Evolutionary conservation across 2,797 vertebrate species (phyloP), one percentile per base, ranked within the genome.

Genomic region (Typhlichthys subterraneus): DNA sequence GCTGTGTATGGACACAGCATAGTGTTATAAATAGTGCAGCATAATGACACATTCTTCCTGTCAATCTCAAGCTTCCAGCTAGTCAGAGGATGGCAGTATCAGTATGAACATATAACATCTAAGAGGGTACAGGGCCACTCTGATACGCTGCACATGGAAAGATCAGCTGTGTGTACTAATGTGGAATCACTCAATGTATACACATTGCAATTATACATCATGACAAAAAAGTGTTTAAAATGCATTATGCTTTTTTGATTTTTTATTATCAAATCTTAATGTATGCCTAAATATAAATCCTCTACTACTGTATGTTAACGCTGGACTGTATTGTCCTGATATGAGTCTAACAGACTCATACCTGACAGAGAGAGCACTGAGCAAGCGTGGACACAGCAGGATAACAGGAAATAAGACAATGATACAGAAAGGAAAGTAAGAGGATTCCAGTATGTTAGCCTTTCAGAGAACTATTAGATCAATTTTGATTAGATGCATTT

Each of bases 281-380:
- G 9, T 29, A 29, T 4, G 23, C 23, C 23, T 29, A 29, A 29
- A 29, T 29, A 29, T 29, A 29, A 29, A 29, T 29, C 23, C 4
- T 29, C 23, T 29, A 29, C 23, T 29, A 17, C 17, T 17, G 17
- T 17, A 29, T 29, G 23, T 29, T 29, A 29, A 29, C 4, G 23
- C 4, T 29, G 23, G 23, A 29, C 23, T 38, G 33, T 38, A 38
- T 38, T 38, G 33, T 3, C 23, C 23, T 38, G 33, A 38, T 8
- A 38, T 6, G 33, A 8, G 33, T 38, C 8, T 38, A 9, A 2
- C 33, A 5, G 1, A 38, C 33, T 38, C 33, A 54, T 11, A 12
- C 55, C 72, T 72, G 71, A 81, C 76, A 84, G 75, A 73, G 70
- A 69, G 63, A 73, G 69, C 23, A 29, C 23, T 29, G 23, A 29